Evolutionary conservation across 2,888 invertebrate species (phyloP), one percentile per base, ranked within the genome.

Genomic region (Heliconius sara): DNA sequence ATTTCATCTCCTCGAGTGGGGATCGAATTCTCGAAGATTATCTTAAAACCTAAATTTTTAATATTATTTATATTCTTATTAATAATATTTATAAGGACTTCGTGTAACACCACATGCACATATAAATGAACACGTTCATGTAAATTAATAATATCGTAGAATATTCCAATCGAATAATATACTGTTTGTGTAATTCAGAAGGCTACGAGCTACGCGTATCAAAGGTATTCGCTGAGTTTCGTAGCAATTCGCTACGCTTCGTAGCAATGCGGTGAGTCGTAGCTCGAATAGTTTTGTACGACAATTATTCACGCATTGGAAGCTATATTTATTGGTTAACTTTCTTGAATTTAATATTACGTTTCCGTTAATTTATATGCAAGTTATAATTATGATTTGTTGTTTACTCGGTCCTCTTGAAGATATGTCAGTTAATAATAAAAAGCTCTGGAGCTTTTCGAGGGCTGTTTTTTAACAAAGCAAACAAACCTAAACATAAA

Each of bases 171-270:
- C 27, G 39, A 66, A 66, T 60, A 75, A 66, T 75, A 43, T 66
- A 47, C 47, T 39, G 66, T 75, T 74, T 60, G 74, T 77, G 68
- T 70, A 79, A 77, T 71, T 70, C 34, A n/a, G 71, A 71, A 75
- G 77, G 77, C 43, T 72, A 76, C 76, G 52, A 52, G 52, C 71
- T 81, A 68, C 52, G 43, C 65, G 43, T 76, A 73, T 80, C 72
- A 81, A 78, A 81, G 76, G 73, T 73, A 76, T 52, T 79, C 73
- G 66, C 57, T 25, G 68, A 77, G 65, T 47, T 72, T 74, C 76
- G 82, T 79, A 82, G 82, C 79, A 81, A 78, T 82, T 80, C 75
- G 77, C 81, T 82, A 82, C 82, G 76, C 72, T 68, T 77, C 82
- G 81, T 81, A 82, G 82, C 77, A 70, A 67, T 77, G 77, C 77